Evolutionary conservation across 2,113 vertebrate genomes (phyloP).

Genomic region (Ophiodon elongatus): DNA sequence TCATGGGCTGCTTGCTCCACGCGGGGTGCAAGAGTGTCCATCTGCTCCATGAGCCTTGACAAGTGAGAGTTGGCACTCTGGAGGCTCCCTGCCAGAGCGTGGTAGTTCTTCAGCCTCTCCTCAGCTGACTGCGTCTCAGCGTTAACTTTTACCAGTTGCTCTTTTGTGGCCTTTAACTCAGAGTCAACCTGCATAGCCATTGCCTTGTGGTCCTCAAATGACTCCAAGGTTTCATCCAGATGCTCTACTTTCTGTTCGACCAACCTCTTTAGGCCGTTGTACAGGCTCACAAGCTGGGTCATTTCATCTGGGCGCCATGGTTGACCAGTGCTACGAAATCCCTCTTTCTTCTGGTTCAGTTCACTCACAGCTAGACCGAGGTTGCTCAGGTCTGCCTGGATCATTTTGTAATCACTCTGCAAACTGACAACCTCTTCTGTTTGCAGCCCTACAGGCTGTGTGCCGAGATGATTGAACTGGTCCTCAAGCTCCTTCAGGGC

Average conservation of each 20-base stretch:
- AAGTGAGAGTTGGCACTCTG: conserved; percentile 90
- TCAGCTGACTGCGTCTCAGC: conserved; percentile 93
- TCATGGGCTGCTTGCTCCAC: conserved; percentile 87
- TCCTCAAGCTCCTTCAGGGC: conserved; percentile 88
- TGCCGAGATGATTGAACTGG: conserved; percentile 87
- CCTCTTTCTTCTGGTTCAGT: conserved; percentile 95
- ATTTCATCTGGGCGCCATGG: conserved; percentile 93
- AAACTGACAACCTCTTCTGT: conserved; percentile 86
- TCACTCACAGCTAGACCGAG: conserved; percentile 90
- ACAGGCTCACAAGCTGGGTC: conserved; percentile 86
- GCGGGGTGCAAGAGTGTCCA: conserved; percentile 89
- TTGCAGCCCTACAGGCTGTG: conserved; percentile 81
- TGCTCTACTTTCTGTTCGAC: conserved; percentile 88
- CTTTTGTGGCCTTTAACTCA: conserved; percentile 86
- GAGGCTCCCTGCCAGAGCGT: conserved; percentile 90
- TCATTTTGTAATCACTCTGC: conserved; percentile 84
- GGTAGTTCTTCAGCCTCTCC: conserved; percentile 94
- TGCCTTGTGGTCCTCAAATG: conserved; percentile 88
- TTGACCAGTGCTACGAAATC: conserved; percentile 92
- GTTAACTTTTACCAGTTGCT: conserved; percentile 88
- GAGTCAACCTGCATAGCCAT: conserved; percentile 89
- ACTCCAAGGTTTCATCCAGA: conserved; percentile 88
- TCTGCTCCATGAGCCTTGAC: conserved; percentile 89
- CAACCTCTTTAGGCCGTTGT: conserved; percentile 89
- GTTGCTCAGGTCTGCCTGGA: conserved; percentile 84